These are phyloP conservation scores for Agriopis aurantiaria DNA, from an alignment of 2,888 invertebrate species.

Conservation along the genomic window DNA sequence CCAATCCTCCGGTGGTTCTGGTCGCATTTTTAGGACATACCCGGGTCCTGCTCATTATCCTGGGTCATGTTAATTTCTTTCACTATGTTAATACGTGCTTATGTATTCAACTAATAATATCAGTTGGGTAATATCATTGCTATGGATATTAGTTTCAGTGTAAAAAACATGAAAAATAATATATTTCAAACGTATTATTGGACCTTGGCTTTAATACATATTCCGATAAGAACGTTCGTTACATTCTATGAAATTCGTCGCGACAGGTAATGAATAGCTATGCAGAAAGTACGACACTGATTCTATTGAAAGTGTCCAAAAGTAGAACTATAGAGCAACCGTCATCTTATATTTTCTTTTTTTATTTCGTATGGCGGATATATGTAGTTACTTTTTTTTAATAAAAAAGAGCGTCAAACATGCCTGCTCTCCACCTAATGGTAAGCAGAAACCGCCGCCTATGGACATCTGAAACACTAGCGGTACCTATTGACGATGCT, in stretches of 20 bases:
- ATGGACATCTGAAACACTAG: too few relatives aligned
- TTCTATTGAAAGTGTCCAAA: neutral
- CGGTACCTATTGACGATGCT: too few relatives aligned
- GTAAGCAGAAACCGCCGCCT: too few relatives aligned
- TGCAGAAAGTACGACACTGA: neutral
- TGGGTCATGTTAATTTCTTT: slow-evolving; percentile 2
- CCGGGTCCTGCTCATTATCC: neutral
- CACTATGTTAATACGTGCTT: neutral
- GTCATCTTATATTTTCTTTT: neutral
- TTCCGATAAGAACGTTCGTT: slow-evolving; percentile 12
- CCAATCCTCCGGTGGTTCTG: too few relatives aligned
- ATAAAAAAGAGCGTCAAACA: too few relatives aligned
- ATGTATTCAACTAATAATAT: neutral
- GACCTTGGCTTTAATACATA: slow-evolving; percentile 17
- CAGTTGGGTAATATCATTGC: slow-evolving; percentile 9
- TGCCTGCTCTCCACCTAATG: too few relatives aligned
- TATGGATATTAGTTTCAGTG: neutral
- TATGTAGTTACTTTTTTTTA: too few relatives aligned
- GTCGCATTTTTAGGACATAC: too few relatives aligned
- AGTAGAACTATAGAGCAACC: neutral
- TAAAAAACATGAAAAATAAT: neutral
- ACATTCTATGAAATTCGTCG: slow-evolving; percentile 7
- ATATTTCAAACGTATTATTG: slow-evolving; percentile 7
- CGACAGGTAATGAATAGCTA: neutral
- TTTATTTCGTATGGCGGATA: too few relatives aligned